Evolutionary conservation across 2,797 vertebrate species (phyloP).

Genomic region (Acipenser oxyrinchus): DNA sequence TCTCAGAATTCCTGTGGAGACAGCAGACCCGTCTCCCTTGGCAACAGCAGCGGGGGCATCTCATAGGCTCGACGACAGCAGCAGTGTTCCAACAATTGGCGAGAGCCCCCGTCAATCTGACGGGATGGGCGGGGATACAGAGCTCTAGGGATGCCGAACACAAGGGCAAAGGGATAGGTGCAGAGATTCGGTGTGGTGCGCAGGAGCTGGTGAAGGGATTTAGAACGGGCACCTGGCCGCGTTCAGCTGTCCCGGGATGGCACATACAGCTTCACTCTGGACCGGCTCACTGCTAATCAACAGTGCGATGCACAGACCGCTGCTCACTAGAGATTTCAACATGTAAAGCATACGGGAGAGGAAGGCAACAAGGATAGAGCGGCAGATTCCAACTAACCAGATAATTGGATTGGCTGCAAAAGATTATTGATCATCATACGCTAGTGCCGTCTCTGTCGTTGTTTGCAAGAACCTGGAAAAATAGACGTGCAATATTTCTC

Average conservation of each 20-base stretch:
- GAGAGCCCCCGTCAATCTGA: slow-evolving; percentile 37
- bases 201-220: slow-evolving; percentile 22
- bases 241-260: slow-evolving; percentile 24
- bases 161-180: slow-evolving; percentile 36
- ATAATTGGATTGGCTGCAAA: no score
- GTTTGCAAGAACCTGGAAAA: no score
- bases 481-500: no score
- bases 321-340: slow-evolving; percentile 2
- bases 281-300: slow-evolving; percentile 13
- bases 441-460: no score
- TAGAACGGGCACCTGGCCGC: slow-evolving; percentile 8
- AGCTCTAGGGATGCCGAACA: slow-evolving; percentile 27
- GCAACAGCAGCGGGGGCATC: slow-evolving; percentile 40
- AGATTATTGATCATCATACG: no score
- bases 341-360: slow-evolving; percentile 10
- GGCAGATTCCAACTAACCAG: not conserved
- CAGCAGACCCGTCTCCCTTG: slow-evolving; percentile 28
- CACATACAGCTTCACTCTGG: slow-evolving; percentile 18
- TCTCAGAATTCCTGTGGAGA: not conserved
- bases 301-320: not conserved
- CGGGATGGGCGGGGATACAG: slow-evolving; percentile 20
- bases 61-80: slow-evolving; percentile 35
- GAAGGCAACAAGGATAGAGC: slow-evolving; percentile 7
- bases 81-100: slow-evolving; percentile 33
- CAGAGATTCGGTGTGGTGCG: slow-evolving; percentile 34